Evolutionary conservation across 2,113 vertebrate species (phyloP).

Genomic region (Hyaena hyaena): DNA sequence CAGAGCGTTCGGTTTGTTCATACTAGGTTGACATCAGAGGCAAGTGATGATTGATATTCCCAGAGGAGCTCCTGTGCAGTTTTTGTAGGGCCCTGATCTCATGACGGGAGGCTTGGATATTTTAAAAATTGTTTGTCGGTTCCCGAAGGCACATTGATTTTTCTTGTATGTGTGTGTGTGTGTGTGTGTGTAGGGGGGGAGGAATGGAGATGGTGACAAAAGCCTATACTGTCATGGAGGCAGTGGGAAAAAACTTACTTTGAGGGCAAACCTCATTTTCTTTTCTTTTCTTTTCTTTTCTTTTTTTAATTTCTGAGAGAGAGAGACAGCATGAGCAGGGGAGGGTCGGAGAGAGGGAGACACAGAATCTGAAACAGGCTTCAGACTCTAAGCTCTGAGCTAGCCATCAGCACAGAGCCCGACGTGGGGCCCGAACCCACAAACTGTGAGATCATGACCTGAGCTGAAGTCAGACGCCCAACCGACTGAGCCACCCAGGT

Average conservation of each 20-base stretch:
- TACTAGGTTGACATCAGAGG: background rate
- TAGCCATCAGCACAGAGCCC: too few relatives aligned
- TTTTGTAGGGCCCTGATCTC: background rate
- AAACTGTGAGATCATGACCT: too few relatives aligned
- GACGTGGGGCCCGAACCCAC: too few relatives aligned
- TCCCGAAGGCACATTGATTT: background rate
- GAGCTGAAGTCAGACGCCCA: too few relatives aligned
- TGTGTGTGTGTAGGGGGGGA: too few relatives aligned
- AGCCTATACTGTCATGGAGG: background rate
- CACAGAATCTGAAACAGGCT: too few relatives aligned
- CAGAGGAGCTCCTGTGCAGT: background rate
- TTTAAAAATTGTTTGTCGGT: background rate
- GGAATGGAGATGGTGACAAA: background rate
- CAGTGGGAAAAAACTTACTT: background rate
- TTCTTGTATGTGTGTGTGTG: background rate
- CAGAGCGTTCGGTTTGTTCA: background rate
- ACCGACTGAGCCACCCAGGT: too few relatives aligned
- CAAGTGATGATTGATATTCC: background rate
- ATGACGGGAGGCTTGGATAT: background rate
- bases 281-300: background rate
- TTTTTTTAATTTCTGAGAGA: too few relatives aligned
- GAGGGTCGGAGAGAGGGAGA: too few relatives aligned
- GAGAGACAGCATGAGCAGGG: too few relatives aligned
- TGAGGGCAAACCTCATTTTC: constrained; percentile 42
- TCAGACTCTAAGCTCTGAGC: too few relatives aligned